Conservation (phyloP, 2,888 invertebrate genomes). For the Drosophila mettleri region DNA sequence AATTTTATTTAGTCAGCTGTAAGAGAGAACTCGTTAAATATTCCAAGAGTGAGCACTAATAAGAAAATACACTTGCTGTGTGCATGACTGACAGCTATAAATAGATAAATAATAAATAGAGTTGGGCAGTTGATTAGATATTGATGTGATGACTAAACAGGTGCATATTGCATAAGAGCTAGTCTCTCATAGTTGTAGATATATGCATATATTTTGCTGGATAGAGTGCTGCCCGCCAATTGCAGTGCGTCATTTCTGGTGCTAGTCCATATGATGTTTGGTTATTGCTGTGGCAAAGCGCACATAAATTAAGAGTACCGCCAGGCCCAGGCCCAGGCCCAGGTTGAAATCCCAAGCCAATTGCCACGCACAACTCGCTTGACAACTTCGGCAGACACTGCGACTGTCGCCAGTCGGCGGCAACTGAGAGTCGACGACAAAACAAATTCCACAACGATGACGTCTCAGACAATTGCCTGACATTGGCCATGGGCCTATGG, state of each 20-base stretch:
- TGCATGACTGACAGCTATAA: constrained; percentile 4
- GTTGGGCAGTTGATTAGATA: neutral
- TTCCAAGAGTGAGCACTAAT: neutral
- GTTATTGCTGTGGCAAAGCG: constrained; percentile 8
- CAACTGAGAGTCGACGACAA: constrained; percentile 34
- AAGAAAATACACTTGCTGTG: neutral
- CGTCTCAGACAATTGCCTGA: constrained; percentile 64
- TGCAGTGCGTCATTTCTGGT: constrained; percentile 40
- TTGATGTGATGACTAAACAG: neutral
- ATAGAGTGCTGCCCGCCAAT: constrained; percentile 5
- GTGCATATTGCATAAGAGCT: neutral
- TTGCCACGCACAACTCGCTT: constrained; percentile 63
- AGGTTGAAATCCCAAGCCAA: constrained; percentile 21
- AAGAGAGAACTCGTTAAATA: neutral
- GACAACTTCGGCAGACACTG: constrained; percentile 72
- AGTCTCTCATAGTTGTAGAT: neutral
- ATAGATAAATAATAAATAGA: neutral
- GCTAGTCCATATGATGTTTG: constrained; percentile 69
- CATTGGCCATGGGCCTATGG: constrained; percentile 57
- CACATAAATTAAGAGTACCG: constrained; percentile 57
- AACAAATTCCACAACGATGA: constrained; percentile 71
- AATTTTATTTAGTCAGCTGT: constrained; percentile 3
- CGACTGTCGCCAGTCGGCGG: constrained; percentile 37
- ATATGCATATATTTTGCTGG: neutral
- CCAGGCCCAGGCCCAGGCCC: constrained; percentile 27